Evolutionary conservation across 2,113 vertebrate genomes (phyloP), one percentile per base, ranked within the genome.

Genomic region (Gopherus flavomarginatus): DNA sequence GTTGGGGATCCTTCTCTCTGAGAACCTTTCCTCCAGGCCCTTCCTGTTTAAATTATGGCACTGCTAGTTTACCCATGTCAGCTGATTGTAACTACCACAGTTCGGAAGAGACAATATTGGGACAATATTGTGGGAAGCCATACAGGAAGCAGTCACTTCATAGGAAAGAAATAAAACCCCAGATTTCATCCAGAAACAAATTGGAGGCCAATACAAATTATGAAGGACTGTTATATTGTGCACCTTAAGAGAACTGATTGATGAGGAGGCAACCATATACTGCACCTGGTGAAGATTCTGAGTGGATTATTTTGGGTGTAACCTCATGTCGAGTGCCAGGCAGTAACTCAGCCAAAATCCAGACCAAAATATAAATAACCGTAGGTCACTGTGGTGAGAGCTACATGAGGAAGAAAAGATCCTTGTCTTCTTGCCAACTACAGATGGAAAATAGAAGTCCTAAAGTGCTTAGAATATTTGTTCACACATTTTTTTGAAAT

Each of bases 201-300:
- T 38, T 44, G 29, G 8, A 79, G 5, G 5, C 8, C 21, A 78
- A 1, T 56, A 2, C 12, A 6, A 78, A 22, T 62, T 0, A 13
- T 62, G 53, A 87, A 72, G 44, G 86, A 57, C 4, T 21, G 19
- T n/a, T 72, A 38, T 38, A 22, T 38, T 17, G 81, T 50, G 4
- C 6, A 81, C 87, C 11, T 35, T 22, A 19, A 47, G 42, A 88
- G 65, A 72, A 35, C 44, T 27, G 35, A 49, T 8, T 59, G 38
- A 31, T 35, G 80, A 88, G 56, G 52, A 56, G 83, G 26, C 7
- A 72, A 87, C 35, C 31, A 38, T 78, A 27, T 89, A 50, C 19
- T 85, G 5, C 85, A 49, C 42, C n/a, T 90, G 35, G 57, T 94
- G 82, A 88, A 95, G 22, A 31, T 65, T 96, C 91, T 91, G 91